Base-by-base conservation (phyloP, 2,797 vertebrate genomes). In the Artibeus lituratus region DNA sequence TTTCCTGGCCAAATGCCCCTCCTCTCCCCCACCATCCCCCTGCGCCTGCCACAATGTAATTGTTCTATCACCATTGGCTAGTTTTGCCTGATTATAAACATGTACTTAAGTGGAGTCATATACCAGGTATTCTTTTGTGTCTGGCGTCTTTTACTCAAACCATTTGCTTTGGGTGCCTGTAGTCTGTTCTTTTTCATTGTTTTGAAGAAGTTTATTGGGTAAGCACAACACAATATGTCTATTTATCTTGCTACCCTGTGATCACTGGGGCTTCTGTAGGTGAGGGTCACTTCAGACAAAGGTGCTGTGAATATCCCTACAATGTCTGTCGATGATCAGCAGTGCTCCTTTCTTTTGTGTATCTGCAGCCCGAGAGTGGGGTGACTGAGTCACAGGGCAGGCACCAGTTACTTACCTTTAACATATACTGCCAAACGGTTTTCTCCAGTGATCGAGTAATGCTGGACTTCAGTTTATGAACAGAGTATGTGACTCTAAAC, bases 401-500 rank as follows among this genome's bases (percentile, higher is more conserved):
- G 18, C 22, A 49, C 51, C 4, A 55, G 7, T 62, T 92, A 26
- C 78, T 91, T 57, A 57, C 26, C 42, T 76, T 9, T 53, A 29
- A 37, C 39, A 10, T 44, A 10, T 19, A 14, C 24, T 73, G 21
- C 15, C 59, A 73, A 62, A 47, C 24, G 10, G 16, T 82, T 57
- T 95, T 85, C 16, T 78, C 29, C 67, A 88, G 32, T 74, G 24
- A 73, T 47, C 94, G 65, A 80, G 5, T 47, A 24, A 51, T 77
- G 74, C 16, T 59, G 32, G 44, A 42, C 67, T 95, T 89, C 39
- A 87, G 74, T 81, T 94, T 26, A 72, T 55, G 26, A 83, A 44
- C 9, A 85, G 47, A 91, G 21, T 59, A 47, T 72, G 4, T 81
- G 59, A 82, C 51, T 74, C 77, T 24, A 80, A 92, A 29, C 57